These are phyloP conservation scores for Suncus etruscus DNA, from an alignment of 2,113 vertebrate genomes.

Conservation along the genomic window DNA sequence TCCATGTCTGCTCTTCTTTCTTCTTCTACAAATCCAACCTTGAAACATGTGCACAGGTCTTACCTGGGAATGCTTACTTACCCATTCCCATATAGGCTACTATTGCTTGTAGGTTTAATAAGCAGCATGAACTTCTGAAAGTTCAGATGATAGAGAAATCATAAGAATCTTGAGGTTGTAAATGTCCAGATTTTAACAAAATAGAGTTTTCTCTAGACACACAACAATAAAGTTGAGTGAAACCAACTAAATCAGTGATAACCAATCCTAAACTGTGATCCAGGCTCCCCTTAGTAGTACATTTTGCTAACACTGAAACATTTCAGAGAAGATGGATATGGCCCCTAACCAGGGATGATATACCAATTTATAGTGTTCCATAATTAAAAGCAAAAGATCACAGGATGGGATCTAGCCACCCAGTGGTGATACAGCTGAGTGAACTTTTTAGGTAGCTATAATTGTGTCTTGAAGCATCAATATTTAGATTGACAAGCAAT, in stretches of 20 bases:
- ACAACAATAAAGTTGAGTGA: neutral
- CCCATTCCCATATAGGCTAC: neutral
- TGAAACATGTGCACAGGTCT: neutral
- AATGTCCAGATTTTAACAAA: slow-evolving; percentile 18
- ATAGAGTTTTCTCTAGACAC: slow-evolving; percentile 7
- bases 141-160: neutral
- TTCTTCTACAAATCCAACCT: neutral
- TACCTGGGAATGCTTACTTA: neutral
- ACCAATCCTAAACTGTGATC: too few relatives aligned
- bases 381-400: neutral
- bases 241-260: too few relatives aligned
- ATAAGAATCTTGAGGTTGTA: neutral
- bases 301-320: neutral
- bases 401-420: neutral
- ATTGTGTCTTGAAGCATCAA: neutral
- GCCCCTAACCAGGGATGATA: neutral
- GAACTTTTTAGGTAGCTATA: neutral
- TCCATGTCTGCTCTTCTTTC: neutral
- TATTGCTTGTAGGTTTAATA: neutral
- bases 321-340: neutral
- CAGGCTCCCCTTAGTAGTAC: neutral
- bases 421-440: neutral
- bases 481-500: too few relatives aligned
- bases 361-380: neutral
- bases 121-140: neutral